These are phyloP conservation scores for Pentalonia nigronervosa DNA, from an alignment of 1,140 invertebrate species.

Conservation along the genomic window DNA sequence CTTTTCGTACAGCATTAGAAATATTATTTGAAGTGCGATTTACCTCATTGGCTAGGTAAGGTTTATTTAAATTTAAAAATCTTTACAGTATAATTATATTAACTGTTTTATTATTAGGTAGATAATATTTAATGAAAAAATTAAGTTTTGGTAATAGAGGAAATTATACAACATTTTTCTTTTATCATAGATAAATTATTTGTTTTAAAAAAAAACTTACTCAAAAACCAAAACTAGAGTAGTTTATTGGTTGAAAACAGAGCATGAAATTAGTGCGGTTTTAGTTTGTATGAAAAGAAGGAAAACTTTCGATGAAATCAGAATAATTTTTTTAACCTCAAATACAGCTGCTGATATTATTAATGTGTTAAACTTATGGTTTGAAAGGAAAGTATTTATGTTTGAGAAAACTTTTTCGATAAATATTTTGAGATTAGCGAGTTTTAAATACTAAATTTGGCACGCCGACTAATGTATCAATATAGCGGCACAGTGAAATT, in stretches of 20 bases:
- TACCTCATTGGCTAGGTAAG: too few relatives aligned
- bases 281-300: not conserved
- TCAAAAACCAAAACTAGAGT: not conserved
- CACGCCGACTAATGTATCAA: not conserved
- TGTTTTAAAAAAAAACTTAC: not conserved
- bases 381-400: conserved; percentile 11
- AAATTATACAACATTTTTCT: not conserved
- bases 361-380: conserved; percentile 39
- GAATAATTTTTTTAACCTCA: conserved; percentile 38
- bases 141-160: not conserved
- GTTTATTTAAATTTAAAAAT: not conserved
- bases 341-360: conserved; percentile 46
- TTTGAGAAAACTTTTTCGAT: conserved; percentile 29
- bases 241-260: not conserved
- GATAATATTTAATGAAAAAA: not conserved
- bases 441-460: conserved; percentile 31
- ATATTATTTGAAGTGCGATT: too few relatives aligned
- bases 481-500: not conserved
- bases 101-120: not conserved
- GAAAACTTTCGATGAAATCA: conserved; percentile 40
- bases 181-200: too few relatives aligned
- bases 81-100: not conserved
- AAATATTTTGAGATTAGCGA: conserved; percentile 47
- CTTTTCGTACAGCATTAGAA: too few relatives aligned
- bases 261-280: not conserved